Evolutionary conservation across 2,113 vertebrate species (phyloP).

Genomic region (Oncorhynchus clarkii): DNA sequence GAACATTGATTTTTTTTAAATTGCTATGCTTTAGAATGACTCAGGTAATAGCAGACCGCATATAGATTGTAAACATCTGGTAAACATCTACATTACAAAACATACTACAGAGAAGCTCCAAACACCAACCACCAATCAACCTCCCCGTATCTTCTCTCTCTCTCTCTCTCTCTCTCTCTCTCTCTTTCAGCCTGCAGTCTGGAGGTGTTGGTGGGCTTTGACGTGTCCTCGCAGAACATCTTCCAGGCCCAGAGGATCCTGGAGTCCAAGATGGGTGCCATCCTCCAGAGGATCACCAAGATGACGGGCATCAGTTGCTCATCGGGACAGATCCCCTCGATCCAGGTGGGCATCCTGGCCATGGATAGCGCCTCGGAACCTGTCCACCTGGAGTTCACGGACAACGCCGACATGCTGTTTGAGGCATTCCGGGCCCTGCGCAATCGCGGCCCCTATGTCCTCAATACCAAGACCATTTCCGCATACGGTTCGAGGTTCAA

Average conservation of each 20-base stretch:
- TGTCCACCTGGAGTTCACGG: conserved; percentile 80
- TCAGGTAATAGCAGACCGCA: too few species aligned
- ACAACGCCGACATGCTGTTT: conserved; percentile 75
- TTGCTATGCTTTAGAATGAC: too few species aligned
- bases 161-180: conserved; percentile 30
- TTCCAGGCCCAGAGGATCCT: conserved; percentile 82
- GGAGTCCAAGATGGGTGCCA: conserved; percentile 74
- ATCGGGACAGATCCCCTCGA: conserved; percentile 69
- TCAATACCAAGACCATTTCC: conserved; percentile 78
- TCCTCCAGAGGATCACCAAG: conserved; percentile 85
- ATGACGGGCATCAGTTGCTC: conserved; percentile 86
- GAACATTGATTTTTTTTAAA: too few species aligned
- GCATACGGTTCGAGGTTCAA: conserved; percentile 81
- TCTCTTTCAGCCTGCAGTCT: conserved; percentile 77
- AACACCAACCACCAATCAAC: background rate
- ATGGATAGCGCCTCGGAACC: conserved; percentile 72
- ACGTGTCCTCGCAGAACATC: conserved; percentile 81
- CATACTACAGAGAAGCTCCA: background rate
- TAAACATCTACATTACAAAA: too few species aligned
- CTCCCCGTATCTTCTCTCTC: too few species aligned
- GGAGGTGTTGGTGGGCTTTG: conserved; percentile 92
- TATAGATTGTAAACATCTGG: background rate
- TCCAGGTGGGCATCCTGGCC: conserved; percentile 79
- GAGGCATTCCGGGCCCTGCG: conserved; percentile 77
- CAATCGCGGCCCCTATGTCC: conserved; percentile 79